These are phyloP conservation scores for Poeciliopsis gracilis DNA, from an alignment of 2,797 vertebrate genomes.

Conservation along the genomic window DNA sequence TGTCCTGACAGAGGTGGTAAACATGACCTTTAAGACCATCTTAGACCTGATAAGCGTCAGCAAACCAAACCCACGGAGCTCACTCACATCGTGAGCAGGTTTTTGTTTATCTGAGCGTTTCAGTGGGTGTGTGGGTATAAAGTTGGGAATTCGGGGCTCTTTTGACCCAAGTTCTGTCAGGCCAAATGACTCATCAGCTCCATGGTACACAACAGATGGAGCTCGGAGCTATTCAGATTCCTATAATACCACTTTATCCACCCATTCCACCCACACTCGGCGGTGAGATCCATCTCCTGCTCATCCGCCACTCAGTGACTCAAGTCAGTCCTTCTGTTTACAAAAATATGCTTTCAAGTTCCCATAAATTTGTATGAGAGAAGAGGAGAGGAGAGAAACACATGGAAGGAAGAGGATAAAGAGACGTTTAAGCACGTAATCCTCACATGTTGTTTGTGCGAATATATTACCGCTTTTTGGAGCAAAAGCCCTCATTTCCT, in stretches of 20 bases:
- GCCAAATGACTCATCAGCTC: constrained; percentile 65
- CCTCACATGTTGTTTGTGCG: constrained; percentile 33
- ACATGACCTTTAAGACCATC: constrained; percentile 27
- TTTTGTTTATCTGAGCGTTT: constrained; percentile 7
- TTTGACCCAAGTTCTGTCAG: constrained; percentile 52
- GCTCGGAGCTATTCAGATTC: constrained; percentile 58
- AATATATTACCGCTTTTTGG: constrained; percentile 16
- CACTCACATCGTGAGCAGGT: constrained; percentile 15
- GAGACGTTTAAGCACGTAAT: constrained; percentile 8
- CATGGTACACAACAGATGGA: constrained; percentile 67
- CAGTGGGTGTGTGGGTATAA: constrained; percentile 15
- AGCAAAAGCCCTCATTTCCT: constrained; percentile 51
- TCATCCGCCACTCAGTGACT: constrained; percentile 44
- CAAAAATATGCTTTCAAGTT: constrained; percentile 34
- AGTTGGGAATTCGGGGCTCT: constrained; percentile 46
- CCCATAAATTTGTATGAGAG: constrained; percentile 20
- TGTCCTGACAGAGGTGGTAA: constrained; percentile 13
- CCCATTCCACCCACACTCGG: constrained; percentile 51
- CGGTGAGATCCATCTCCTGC: constrained; percentile 31
- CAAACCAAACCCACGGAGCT: constrained; percentile 29
- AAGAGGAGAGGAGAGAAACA: constrained; percentile 4
- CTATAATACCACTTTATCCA: constrained; percentile 55
- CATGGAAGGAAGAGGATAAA: background rate
- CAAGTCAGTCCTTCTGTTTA: constrained; percentile 47
- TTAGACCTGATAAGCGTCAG: constrained; percentile 19